Conservation (phyloP, 1,140 invertebrate genomes). For the Gryon sp. region DNA sequence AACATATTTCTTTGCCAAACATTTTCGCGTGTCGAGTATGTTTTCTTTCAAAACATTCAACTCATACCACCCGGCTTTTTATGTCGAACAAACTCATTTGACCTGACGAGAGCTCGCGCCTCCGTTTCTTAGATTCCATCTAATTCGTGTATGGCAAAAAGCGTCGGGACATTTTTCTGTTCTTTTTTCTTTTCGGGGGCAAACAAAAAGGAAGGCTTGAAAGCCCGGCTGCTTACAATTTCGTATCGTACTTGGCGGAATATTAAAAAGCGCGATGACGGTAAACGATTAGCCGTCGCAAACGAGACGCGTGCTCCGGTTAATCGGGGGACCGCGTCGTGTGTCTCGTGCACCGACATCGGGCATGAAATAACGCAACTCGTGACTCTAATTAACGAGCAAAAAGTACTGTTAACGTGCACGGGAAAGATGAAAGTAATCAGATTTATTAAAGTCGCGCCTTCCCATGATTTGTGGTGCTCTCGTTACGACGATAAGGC, state of each 20-base stretch:
- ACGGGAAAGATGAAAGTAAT: conserved; percentile 65
- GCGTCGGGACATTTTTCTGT: background rate
- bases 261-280: conserved; percentile 58
- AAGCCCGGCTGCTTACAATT: conserved; percentile 8
- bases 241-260: conserved; percentile 21
- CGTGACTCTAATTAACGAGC: conserved; percentile 69
- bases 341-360: conserved; percentile 55
- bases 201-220: conserved; percentile 13
- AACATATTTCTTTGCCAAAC: too few species aligned
- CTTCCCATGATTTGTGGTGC: conserved; percentile 58
- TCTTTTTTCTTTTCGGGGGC: background rate
- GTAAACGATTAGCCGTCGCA: conserved; percentile 65
- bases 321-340: conserved; percentile 56
- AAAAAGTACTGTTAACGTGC: conserved; percentile 60
- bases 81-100: too few species aligned
- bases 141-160: conserved; percentile 24
- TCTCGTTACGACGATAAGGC: conserved; percentile 40
- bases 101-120: too few species aligned
- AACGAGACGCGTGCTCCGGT: conserved; percentile 56
- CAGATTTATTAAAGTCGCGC: conserved; percentile 67
- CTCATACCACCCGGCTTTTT: too few species aligned
- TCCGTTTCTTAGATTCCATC: conserved; percentile 9
- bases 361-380: conserved; percentile 55
- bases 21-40: too few species aligned
- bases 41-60: too few species aligned